Evolutionary conservation across 2,113 vertebrate species (phyloP).

Genomic region (Rafetus swinhoei): DNA sequence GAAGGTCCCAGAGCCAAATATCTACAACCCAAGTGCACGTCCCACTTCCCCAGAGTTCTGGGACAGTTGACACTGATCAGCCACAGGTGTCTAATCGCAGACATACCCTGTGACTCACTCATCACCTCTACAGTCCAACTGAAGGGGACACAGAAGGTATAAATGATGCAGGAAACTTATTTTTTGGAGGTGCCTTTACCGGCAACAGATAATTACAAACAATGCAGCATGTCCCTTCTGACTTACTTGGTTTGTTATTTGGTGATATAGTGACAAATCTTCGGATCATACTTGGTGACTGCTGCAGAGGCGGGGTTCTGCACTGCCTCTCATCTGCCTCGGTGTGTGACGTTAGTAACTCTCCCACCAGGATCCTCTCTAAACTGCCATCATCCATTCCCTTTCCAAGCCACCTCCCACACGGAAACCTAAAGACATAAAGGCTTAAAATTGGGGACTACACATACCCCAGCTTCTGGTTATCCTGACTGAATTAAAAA

Average conservation of each 20-base stretch:
- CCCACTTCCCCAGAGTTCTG: background rate
- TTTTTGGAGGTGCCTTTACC: background rate
- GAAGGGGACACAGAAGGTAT: background rate
- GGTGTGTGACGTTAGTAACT: constrained; percentile 87
- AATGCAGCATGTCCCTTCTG: background rate
- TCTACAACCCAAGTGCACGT: background rate
- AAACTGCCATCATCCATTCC: constrained; percentile 97
- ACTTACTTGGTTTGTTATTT: constrained; percentile 96
- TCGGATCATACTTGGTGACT: constrained; percentile 97
- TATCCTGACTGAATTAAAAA: background rate
- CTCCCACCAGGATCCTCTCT: constrained; percentile 95
- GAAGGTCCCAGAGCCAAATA: background rate
- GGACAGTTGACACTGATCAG: background rate
- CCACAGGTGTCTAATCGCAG: background rate
- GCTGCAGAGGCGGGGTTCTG: constrained; percentile 96
- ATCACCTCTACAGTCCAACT: background rate
- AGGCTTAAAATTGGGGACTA: background rate
- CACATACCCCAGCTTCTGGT: background rate
- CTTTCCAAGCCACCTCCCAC: constrained; percentile 96
- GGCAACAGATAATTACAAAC: background rate
- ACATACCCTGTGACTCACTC: background rate
- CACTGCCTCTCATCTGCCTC: constrained; percentile 94
- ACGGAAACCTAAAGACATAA: constrained; percentile 89
- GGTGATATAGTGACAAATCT: constrained; percentile 97
- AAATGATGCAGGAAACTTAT: background rate